phyloP scores from a whole-genome alignment of 2,888 invertebrate genomes.

The Sialis lutaria region DNA sequence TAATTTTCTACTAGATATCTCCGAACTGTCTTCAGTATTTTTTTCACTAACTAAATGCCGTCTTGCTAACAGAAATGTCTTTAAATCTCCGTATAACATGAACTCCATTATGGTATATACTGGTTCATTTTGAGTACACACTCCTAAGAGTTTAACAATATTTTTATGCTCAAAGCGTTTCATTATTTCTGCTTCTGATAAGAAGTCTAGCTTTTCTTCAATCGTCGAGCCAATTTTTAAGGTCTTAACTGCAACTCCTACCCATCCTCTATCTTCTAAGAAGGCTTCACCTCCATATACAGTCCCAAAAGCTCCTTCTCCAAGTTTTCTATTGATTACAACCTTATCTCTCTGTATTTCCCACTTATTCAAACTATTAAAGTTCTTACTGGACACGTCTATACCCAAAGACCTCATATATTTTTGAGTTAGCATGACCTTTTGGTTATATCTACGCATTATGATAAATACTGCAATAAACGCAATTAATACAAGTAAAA shows the following conservation, averaged over 20 bases:
- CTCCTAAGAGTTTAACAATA: conserved; percentile 68
- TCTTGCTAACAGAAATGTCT: conserved; percentile 71
- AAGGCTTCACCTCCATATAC: conserved; percentile 83
- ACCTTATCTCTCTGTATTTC: conserved; percentile 71
- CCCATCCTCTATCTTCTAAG: conserved; percentile 53
- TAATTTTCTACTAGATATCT: conserved; percentile 60
- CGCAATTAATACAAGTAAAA: conserved; percentile 33
- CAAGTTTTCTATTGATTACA: conserved; percentile 70
- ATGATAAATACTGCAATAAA: conserved; percentile 42
- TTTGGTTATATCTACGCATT: conserved; percentile 47
- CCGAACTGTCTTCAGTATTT: conserved; percentile 47
- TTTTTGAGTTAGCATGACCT: conserved; percentile 43
- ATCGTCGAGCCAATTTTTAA: conserved; percentile 65
- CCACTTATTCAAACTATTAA: conserved; percentile 60
- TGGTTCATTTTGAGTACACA: conserved; percentile 73
- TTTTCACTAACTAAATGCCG: conserved; percentile 59
- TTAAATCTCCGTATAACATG: conserved; percentile 83
- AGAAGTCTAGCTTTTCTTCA: conserved; percentile 78
- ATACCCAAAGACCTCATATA: conserved; percentile 51
- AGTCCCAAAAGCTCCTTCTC: conserved; percentile 83
- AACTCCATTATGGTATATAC: conserved; percentile 89
- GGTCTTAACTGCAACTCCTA: conserved; percentile 77
- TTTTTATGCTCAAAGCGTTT: conserved; percentile 83
- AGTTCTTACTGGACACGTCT: conserved; percentile 31
- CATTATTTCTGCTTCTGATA: conserved; percentile 89